Base-by-base conservation (phyloP, 2,113 vertebrate genomes). In the Falco punctatus region DNA sequence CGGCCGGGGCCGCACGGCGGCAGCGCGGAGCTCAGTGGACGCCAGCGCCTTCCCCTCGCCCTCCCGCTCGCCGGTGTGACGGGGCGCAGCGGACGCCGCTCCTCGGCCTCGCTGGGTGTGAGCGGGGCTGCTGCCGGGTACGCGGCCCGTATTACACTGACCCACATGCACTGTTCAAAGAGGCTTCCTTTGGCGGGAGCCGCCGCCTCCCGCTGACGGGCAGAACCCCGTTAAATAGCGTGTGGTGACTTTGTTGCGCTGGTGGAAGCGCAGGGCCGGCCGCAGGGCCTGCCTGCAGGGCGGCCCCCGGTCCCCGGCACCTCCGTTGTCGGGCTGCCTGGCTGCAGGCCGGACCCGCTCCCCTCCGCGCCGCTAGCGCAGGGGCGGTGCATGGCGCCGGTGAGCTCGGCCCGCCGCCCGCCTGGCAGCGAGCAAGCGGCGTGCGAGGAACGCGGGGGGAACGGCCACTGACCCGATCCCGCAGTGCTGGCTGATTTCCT, bases 111-210 rank as follows among this genome's bases (percentile, higher is more conserved):
- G 15, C 27, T 4, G 78, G 51, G 4, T 20, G 11, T 33, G 3
- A 6, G 51, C 5, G 51, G 20, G 57, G 4, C 7, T 58, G 46
- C 55, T 11, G 44, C 2, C 14, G 38, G 32, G 13, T 22, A 4
- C 40, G 9, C 51, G 4, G 32, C 78, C 51, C 33, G 3, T 15
- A 16, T 15, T 17, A 16, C 22, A 4, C 9, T 28, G 6, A 7
- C 24, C 18, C 8, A 6, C 27, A 13, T 0, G 65, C 65, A 0
- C 15, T 10, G 10, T 5, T 21, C 6, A 2, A 12, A 22, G 18
- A 22, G 10, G 30, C 35, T 40, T 51, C 40, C 13, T 11, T 32
- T 2, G 9, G 57, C 32, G 5, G 57, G 5, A 42, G 49, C 51
- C 3, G 65, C 22, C 15, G 5, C 23, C 28, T 51, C 14, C n/a